These are phyloP conservation scores for Pygmarrhopalites habei DNA, from an alignment of 1,140 invertebrate species.

Conservation along the genomic window DNA sequence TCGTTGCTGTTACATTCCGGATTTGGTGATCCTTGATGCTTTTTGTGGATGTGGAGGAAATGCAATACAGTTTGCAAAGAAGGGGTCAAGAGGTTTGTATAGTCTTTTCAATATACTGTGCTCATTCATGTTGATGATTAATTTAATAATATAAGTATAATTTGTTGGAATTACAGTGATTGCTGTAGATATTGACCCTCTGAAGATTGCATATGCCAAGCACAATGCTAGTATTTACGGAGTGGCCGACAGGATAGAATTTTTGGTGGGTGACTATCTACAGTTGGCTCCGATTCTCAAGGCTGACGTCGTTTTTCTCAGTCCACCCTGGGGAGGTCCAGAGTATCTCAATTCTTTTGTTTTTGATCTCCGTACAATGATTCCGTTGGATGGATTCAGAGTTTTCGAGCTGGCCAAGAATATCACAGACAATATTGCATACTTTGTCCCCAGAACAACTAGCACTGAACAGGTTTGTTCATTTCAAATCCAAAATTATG, in stretches of 20 bases:
- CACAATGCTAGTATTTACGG: constrained; percentile 88
- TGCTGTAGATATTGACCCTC: constrained; percentile 86
- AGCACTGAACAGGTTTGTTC: too few species aligned
- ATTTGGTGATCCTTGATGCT: constrained; percentile 81
- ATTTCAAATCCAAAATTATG: too few species aligned
- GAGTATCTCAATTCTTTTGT: constrained; percentile 43
- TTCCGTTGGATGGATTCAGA: constrained; percentile 56
- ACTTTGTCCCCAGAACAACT: constrained; percentile 93
- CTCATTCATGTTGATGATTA: too few species aligned
- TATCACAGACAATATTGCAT: constrained; percentile 70
- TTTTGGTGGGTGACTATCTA: constrained; percentile 86
- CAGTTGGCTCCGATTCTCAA: constrained; percentile 52
- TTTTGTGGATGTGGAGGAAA: constrained; percentile 98
- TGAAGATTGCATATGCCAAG: constrained; percentile 74
- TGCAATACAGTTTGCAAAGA: constrained; percentile 89
- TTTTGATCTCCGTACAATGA: constrained; percentile 72
- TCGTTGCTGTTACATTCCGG: constrained; percentile 54
- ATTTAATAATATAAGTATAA: too few species aligned
- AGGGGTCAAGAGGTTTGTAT: constrained; percentile 70
- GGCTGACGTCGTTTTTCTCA: constrained; percentile 83
- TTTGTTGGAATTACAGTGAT: constrained; percentile 84
- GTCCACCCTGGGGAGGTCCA: constrained; percentile 79
- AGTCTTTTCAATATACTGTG: too few species aligned
- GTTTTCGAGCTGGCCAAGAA: constrained; percentile 56
- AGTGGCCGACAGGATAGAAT: constrained; percentile 81